These are phyloP conservation scores for Eufriesea mexicana DNA, from an alignment of 1,140 invertebrate genomes.

Conservation along the genomic window DNA sequence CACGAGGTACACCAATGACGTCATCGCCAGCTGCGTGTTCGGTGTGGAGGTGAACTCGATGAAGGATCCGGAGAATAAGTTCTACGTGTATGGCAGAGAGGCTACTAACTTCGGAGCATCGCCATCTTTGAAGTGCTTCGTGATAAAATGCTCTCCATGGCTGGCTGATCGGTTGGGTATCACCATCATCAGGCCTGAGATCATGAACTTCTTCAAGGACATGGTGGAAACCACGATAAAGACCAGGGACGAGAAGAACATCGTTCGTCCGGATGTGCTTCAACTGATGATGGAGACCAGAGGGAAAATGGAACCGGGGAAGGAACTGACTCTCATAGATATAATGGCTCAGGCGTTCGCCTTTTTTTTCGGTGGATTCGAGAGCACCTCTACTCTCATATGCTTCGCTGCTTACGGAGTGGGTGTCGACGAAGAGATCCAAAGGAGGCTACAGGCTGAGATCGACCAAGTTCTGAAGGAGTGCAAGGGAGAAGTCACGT, in stretches of 20 bases:
- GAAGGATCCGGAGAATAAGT: conserved; percentile 67
- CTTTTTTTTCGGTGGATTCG: conserved; percentile 82
- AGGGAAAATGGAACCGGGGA: conserved; percentile 62
- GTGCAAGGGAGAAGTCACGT: conserved; percentile 75
- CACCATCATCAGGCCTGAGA: conserved; percentile 57
- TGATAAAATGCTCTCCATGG: conserved; percentile 59
- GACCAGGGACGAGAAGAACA: conserved; percentile 27
- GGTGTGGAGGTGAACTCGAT: conserved; percentile 72
- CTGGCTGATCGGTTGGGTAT: conserved; percentile 65
- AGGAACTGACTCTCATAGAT: conserved; percentile 52
- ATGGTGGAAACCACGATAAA: conserved; percentile 69
- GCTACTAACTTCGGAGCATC: conserved; percentile 66
- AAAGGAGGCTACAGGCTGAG: conserved; percentile 80
- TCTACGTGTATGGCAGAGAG: conserved; percentile 70
- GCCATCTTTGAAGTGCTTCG: conserved; percentile 65
- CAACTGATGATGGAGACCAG: conserved; percentile 61
- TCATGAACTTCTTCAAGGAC: conserved; percentile 70
- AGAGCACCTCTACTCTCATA: conserved; percentile 82
- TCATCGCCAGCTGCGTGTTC: conserved; percentile 79
- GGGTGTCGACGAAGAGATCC: conserved; percentile 51
- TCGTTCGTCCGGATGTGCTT: conserved; percentile 55
- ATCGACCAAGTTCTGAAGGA: conserved; percentile 79
- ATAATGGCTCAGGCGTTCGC: conserved; percentile 66
- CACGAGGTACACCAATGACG: conserved; percentile 79
- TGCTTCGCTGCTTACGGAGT: conserved; percentile 77